Evolutionary conservation across 2,113 vertebrate genomes (phyloP).

Genomic region (Rana temporaria): DNA sequence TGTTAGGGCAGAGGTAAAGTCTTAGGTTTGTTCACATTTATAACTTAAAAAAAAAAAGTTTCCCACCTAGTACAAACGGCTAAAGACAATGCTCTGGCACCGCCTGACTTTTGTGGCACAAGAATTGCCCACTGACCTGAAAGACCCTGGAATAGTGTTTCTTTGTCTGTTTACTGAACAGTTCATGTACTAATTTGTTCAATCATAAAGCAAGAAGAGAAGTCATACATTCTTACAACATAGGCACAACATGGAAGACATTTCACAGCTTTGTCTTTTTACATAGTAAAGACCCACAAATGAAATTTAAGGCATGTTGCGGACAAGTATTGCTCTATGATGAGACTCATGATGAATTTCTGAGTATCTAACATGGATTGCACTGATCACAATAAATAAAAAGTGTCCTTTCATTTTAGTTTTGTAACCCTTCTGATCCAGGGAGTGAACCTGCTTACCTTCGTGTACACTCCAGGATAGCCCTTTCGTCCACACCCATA

Average conservation of each 20-base stretch:
- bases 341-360: slow-evolving; percentile 10
- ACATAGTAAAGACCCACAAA: slow-evolving; percentile 7
- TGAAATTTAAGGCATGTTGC: slow-evolving; percentile 37
- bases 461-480: slow-evolving; percentile 85
- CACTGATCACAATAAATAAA: slow-evolving; percentile 7
- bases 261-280: slow-evolving; percentile 27
- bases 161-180: not conserved
- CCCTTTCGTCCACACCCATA: slow-evolving; percentile 84
- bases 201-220: not conserved
- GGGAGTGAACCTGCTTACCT: slow-evolving; percentile 82
- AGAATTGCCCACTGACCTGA: too few relatives aligned
- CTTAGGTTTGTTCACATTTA: too few relatives aligned
- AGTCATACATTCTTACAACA: slow-evolving; percentile 14
- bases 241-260: slow-evolving; percentile 3
- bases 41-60: too few relatives aligned
- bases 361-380: slow-evolving; percentile 13
- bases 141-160: too few relatives aligned
- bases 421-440: slow-evolving; percentile 84
- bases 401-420: slow-evolving; percentile 58
- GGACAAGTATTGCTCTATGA: slow-evolving; percentile 3
- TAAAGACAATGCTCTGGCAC: too few relatives aligned
- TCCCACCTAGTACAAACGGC: too few relatives aligned
- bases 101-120: too few relatives aligned
- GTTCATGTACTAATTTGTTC: too few relatives aligned
- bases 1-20: too few relatives aligned